A percentile compares a stretch with the other conserved stretches of the same genome.
Conservation (phyloP, 1,140 invertebrate genomes). For the Bombus consobrinus region DNA sequence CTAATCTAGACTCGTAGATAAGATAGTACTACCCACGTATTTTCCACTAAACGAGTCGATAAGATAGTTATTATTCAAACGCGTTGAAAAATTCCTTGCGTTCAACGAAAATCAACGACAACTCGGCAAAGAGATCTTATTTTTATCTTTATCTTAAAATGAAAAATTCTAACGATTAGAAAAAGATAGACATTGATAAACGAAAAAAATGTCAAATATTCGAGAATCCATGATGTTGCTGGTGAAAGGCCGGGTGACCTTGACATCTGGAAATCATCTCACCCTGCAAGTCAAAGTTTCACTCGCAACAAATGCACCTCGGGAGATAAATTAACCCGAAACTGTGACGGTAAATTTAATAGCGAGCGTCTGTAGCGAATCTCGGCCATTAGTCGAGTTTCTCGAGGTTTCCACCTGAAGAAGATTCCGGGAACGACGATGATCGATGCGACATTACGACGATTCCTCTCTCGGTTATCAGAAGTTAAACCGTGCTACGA, state of each 20-base stretch:
- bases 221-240: neutral
- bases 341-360: conserved; percentile 1
- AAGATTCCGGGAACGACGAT: neutral
- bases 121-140: neutral
- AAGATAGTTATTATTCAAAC: conserved; percentile 16
- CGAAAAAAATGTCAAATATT: neutral
- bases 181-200: neutral
- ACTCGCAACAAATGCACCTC: neutral
- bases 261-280: neutral
- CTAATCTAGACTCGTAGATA: conserved; percentile 49
- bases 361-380: neutral
- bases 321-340: conserved; percentile 2
- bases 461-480: conserved; percentile 13
- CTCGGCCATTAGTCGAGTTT: conserved; percentile 1
- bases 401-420: neutral
- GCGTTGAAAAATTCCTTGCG: neutral
- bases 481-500: neutral
- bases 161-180: neutral
- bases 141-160: too few species aligned
- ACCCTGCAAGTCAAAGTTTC: neutral
- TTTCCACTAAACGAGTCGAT: conserved; percentile 27
- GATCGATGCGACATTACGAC: conserved; percentile 19
- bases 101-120: neutral
- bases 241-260: neutral
- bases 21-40: conserved; percentile 46